Conservation (phyloP, 2,797 vertebrate species). For the Staurois parvus region DNA sequence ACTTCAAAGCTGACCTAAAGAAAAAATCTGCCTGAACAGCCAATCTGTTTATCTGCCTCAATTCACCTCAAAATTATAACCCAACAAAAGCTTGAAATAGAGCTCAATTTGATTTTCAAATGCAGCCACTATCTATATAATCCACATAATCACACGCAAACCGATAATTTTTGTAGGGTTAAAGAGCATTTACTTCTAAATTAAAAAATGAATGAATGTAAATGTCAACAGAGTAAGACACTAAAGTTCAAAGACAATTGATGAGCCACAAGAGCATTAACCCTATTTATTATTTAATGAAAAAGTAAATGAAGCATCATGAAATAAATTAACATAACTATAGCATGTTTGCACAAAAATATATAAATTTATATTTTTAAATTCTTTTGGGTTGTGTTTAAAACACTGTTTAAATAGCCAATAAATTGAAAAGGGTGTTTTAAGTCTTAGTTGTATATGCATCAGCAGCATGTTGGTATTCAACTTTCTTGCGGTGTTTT, state of each 20-base stretch:
- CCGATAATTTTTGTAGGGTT: constrained; percentile 19
- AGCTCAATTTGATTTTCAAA: constrained; percentile 35
- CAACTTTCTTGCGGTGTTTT: too few species aligned
- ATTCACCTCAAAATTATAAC: neutral
- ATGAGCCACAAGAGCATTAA: constrained; percentile 56
- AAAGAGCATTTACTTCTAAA: constrained; percentile 27
- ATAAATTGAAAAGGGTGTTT: too few species aligned
- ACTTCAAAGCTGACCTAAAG: too few species aligned
- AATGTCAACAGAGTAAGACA: constrained; percentile 45
- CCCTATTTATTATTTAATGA: constrained; percentile 59
- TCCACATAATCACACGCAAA: constrained; percentile 45
- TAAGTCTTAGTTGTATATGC: too few species aligned
- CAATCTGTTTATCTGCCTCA: too few species aligned
- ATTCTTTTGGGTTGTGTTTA: too few species aligned
- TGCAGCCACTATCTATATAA: constrained; percentile 26
- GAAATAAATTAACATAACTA: constrained; percentile 43
- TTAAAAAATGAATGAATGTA: constrained; percentile 45
- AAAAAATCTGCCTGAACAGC: too few species aligned
- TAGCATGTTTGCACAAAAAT: too few species aligned
- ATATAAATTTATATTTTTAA: too few species aligned
- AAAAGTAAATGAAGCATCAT: constrained; percentile 54
- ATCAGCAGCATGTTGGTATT: too few species aligned
- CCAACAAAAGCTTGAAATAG: constrained; percentile 13
- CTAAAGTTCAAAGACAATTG: constrained; percentile 55
- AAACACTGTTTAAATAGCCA: too few species aligned